Conservation (phyloP, 1,140 invertebrate species). For the Zaprionus gabonicus region DNA sequence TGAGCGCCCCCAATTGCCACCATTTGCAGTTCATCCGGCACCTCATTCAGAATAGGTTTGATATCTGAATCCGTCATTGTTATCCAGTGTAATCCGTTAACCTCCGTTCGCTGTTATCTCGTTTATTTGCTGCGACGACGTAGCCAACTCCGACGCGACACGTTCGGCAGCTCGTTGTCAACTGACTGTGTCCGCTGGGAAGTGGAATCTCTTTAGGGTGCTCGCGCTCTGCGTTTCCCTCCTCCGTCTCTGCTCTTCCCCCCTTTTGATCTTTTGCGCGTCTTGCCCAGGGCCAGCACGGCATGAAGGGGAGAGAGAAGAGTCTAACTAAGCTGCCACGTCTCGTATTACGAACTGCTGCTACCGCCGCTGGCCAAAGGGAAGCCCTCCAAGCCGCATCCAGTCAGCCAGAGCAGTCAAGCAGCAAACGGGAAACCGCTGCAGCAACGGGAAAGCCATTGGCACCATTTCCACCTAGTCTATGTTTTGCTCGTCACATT, state of each 20-base stretch:
- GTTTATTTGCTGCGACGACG: not conserved
- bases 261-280: slow-evolving; percentile 52
- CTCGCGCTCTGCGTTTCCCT: slow-evolving; percentile 17
- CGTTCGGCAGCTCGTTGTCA: slow-evolving; percentile 55
- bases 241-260: not conserved
- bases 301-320: slow-evolving; percentile 19
- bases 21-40: slow-evolving; percentile 62
- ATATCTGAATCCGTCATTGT: slow-evolving; percentile 67
- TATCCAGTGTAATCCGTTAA: slow-evolving; percentile 6
- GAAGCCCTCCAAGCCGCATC: slow-evolving; percentile 46
- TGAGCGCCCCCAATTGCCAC: slow-evolving; percentile 23
- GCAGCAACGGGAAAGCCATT: slow-evolving; percentile 38
- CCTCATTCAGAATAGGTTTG: slow-evolving; percentile 35
- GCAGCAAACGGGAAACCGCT: slow-evolving; percentile 56
- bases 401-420: slow-evolving; percentile 28
- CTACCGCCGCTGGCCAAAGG: slow-evolving; percentile 12
- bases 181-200: slow-evolving; percentile 32
- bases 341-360: slow-evolving; percentile 59
- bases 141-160: slow-evolving; percentile 52
- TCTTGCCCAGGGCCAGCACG: slow-evolving; percentile 19
- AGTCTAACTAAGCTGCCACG: slow-evolving; percentile 48
- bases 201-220: slow-evolving; percentile 46
- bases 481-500: slow-evolving; percentile 60
- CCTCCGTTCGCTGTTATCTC: not conserved
- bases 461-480: slow-evolving; percentile 16